Conservation (phyloP, 2,113 vertebrate species). For the Stigmatopora nigra region DNA sequence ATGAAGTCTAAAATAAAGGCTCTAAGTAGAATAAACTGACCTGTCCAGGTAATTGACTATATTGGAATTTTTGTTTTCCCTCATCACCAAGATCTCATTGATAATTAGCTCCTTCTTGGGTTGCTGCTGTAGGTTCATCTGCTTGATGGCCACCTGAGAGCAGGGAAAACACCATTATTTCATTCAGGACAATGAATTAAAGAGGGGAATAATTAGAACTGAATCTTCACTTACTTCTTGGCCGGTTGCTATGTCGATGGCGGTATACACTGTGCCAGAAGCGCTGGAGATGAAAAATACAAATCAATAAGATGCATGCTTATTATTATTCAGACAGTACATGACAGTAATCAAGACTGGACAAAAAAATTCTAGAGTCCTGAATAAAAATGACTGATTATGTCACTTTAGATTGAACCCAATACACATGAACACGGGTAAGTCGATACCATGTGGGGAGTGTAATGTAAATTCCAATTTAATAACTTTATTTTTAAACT, state of each 20-base stretch:
- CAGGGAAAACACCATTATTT: slow-evolving; percentile 8
- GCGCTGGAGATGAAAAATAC: slow-evolving; percentile 74
- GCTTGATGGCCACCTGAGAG: slow-evolving; percentile 93
- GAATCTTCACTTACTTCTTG: slow-evolving; percentile 77
- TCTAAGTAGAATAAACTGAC: slow-evolving; percentile 58
- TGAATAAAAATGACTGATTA: neutral
- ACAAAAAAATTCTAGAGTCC: neutral
- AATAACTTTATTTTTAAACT: neutral
- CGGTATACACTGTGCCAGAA: slow-evolving; percentile 95
- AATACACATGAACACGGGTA: neutral
- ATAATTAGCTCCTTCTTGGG: slow-evolving; percentile 99
- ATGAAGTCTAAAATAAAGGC: neutral
- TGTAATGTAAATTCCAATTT: neutral
- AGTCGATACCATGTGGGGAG: neutral
- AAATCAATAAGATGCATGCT: slow-evolving; percentile 15
- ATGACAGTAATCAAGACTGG: neutral
- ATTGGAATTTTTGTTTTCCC: slow-evolving; percentile 99
- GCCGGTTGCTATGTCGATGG: slow-evolving; percentile 95
- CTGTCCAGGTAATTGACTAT: slow-evolving; percentile 99
- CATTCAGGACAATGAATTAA: slow-evolving; percentile 1
- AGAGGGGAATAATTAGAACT: neutral
- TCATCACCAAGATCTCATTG: slow-evolving; percentile 99
- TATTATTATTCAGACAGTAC: neutral
- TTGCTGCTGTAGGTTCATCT: slow-evolving; percentile 98
- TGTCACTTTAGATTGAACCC: neutral